phyloP scores from a whole-genome alignment of 1,140 invertebrate species.

The Drosophila nigromelanica region DNA sequence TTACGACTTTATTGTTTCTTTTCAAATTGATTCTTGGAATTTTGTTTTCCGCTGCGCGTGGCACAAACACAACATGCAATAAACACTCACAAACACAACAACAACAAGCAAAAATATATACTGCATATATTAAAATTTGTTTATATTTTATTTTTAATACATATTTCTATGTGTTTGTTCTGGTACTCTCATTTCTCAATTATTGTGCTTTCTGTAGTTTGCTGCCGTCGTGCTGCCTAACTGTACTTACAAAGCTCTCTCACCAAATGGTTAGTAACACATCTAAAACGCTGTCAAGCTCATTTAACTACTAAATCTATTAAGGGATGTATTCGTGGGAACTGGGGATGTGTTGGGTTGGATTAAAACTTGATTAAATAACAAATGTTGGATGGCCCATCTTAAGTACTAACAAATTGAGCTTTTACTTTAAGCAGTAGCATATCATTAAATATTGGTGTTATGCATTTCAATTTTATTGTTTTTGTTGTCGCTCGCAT shows the following conservation, averaged over 20 bases:
- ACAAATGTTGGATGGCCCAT: constrained; percentile 28
- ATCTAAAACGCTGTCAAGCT: constrained; percentile 49
- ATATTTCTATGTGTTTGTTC: constrained; percentile 16
- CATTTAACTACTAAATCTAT: constrained; percentile 52
- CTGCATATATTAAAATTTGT: constrained; percentile 4
- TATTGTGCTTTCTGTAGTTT: constrained; percentile 67
- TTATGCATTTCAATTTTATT: constrained; percentile 50
- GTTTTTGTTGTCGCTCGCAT: constrained; percentile 40
- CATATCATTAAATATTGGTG: constrained; percentile 58
- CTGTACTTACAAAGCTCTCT: constrained; percentile 72
- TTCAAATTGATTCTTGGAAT: constrained; percentile 23
- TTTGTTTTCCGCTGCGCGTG: constrained; percentile 1
- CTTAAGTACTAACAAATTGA: constrained; percentile 79
- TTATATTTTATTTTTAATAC: constrained; percentile 22
- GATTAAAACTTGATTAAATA: constrained; percentile 34
- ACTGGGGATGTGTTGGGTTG: constrained; percentile 3
- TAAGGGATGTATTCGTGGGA: constrained; percentile 4
- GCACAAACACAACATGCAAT: constrained; percentile 46
- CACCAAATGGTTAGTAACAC: constrained; percentile 37
- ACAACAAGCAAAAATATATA: constrained; percentile 70
- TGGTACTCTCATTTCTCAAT: constrained; percentile 64
- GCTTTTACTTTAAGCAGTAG: constrained; percentile 57
- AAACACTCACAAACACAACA: constrained; percentile 70
- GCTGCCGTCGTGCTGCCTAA: constrained; percentile 29
- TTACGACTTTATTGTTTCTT: constrained; percentile 63